These are phyloP conservation scores for Channallabes apus DNA, from an alignment of 2,797 vertebrate genomes.

Conservation along the genomic window DNA sequence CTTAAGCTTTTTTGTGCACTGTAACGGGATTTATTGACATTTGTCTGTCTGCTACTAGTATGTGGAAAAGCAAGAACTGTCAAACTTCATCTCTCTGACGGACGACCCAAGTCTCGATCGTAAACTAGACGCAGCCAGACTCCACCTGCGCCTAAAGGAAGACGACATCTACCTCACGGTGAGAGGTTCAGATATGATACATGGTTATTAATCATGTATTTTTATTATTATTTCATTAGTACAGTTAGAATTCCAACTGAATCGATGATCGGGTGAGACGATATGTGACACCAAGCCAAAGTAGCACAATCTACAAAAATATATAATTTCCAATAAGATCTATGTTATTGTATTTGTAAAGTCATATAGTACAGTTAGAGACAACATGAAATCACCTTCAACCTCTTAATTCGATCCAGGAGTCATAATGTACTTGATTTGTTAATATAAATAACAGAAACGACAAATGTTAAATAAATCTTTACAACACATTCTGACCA, in stretches of 20 bases:
- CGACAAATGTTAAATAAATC: background rate
- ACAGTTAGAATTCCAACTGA: too few species aligned
- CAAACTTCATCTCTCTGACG: constrained; percentile 65
- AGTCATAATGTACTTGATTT: background rate
- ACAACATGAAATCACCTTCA: background rate
- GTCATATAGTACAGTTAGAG: too few species aligned
- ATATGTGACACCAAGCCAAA: background rate
- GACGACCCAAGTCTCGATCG: constrained; percentile 67
- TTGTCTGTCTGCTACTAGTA: constrained; percentile 70
- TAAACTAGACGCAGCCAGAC: constrained; percentile 58
- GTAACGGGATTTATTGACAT: background rate
- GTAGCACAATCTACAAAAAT: background rate
- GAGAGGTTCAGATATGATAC: constrained; percentile 31
- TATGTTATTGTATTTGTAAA: background rate
- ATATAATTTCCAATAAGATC: background rate
- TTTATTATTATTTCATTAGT: background rate
- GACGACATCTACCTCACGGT: constrained; percentile 76
- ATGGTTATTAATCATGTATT: background rate
- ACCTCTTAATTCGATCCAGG: background rate
- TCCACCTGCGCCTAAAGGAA: constrained; percentile 68
- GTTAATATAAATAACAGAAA: background rate
- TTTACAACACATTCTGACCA: too few species aligned
- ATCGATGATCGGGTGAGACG: too few species aligned
- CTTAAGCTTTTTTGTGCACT: background rate
- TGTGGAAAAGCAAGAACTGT: constrained; percentile 78